Percentiles rank a stretch among this genome's conserved stretches.
Evolutionary conservation across 2,797 vertebrate species (phyloP).

Genomic region (Pteropus rufus): DNA sequence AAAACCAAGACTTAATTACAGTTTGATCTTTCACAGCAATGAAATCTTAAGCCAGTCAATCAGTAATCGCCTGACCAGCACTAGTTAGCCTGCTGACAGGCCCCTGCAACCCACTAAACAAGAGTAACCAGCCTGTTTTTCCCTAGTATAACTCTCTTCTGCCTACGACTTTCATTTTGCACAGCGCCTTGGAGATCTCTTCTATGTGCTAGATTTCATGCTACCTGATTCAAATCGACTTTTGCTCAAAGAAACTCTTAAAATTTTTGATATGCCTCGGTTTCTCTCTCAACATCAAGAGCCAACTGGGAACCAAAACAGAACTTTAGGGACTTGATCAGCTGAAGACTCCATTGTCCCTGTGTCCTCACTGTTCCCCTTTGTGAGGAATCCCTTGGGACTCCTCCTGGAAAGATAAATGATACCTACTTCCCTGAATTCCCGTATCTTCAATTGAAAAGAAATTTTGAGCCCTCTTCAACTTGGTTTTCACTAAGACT

Average conservation of each 20-base stretch:
- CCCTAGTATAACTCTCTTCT: background rate
- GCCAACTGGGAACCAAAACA: background rate
- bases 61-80: background rate
- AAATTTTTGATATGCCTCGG: background rate
- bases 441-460: background rate
- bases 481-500: background rate
- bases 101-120: background rate
- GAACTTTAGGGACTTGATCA: background rate
- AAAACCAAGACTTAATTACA: background rate
- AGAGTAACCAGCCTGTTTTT: background rate
- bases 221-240: background rate
- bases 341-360: background rate
- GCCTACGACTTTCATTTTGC: background rate
- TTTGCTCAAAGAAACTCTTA: background rate
- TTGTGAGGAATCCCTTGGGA: background rate
- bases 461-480: background rate
- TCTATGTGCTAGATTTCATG: background rate
- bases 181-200: background rate
- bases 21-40: background rate
- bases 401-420: background rate
- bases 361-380: accelerated
- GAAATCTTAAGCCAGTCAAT: background rate
- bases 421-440: background rate
- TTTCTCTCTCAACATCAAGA: background rate
- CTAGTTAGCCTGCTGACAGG: background rate